Evolutionary conservation across 2,113 vertebrate genomes (phyloP).

Genomic region (Oreochromis spilurus): DNA sequence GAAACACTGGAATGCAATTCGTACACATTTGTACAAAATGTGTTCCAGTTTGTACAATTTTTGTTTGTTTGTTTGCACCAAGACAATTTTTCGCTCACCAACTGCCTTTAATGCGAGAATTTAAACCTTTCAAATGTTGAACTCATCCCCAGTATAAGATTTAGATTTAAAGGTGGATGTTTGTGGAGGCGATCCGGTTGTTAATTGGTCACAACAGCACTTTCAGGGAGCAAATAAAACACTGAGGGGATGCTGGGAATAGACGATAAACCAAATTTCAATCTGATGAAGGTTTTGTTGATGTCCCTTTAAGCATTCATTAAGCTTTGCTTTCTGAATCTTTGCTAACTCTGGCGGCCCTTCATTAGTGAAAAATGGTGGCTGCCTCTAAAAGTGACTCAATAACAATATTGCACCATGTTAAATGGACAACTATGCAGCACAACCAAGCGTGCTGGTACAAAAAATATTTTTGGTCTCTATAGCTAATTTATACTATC

Average conservation of each 20-base stretch:
- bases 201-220: neutral
- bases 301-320: neutral
- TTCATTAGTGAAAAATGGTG: neutral
- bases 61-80: neutral
- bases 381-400: neutral
- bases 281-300: neutral
- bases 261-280: neutral
- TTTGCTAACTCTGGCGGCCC: neutral
- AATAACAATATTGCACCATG: neutral
- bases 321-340: neutral
- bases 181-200: accelerated
- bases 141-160: neutral
- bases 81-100: neutral
- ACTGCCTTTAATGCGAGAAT: neutral
- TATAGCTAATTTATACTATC: neutral
- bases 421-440: neutral
- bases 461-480: neutral
- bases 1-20: neutral
- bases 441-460: neutral
- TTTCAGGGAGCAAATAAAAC: neutral
- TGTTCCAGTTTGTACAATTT: neutral
- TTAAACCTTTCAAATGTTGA: neutral
- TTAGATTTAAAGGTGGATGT: neutral
- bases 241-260: neutral
- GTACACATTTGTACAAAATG: neutral